Evolutionary conservation across 2,888 invertebrate species (phyloP).

Genomic region (Rhingia rostrata): DNA sequence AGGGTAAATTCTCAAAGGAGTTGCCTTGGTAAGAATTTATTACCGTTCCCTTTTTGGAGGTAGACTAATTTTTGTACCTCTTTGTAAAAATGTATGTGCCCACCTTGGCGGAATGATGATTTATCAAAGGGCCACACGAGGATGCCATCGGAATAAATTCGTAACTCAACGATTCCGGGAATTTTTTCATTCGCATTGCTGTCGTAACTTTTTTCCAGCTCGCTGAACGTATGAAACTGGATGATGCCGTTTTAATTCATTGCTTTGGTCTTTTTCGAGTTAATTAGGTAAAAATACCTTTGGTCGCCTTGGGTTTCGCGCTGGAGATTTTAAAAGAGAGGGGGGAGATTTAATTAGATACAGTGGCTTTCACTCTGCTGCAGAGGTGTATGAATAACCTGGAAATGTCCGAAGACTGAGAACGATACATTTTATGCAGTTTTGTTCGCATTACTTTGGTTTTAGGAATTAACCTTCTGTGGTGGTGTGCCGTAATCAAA

Average conservation of each 20-base stretch:
- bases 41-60: constrained; percentile 2
- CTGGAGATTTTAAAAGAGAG: no score
- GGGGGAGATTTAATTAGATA: no score
- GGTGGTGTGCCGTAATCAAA: no score
- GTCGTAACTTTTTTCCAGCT: neutral
- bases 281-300: constrained; percentile 47
- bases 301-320: no score
- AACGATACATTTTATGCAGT: no score
- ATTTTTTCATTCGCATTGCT: constrained; percentile 3
- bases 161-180: constrained; percentile 48
- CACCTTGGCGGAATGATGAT: constrained; percentile 65
- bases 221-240: neutral
- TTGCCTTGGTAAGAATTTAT: constrained; percentile 62
- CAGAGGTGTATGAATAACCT: no score
- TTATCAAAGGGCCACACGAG: constrained; percentile 66
- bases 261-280: constrained; percentile 52
- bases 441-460: no score
- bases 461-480: no score
- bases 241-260: constrained; percentile 42
- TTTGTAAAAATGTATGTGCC: neutral
- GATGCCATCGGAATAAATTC: constrained; percentile 61
- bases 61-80: neutral
- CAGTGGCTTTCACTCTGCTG: no score
- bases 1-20: constrained; percentile 45
- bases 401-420: no score